Evolutionary conservation across 2,113 vertebrate genomes (phyloP), one percentile per base, ranked within the genome.

Genomic region (Syrrhaptes paradoxus): DNA sequence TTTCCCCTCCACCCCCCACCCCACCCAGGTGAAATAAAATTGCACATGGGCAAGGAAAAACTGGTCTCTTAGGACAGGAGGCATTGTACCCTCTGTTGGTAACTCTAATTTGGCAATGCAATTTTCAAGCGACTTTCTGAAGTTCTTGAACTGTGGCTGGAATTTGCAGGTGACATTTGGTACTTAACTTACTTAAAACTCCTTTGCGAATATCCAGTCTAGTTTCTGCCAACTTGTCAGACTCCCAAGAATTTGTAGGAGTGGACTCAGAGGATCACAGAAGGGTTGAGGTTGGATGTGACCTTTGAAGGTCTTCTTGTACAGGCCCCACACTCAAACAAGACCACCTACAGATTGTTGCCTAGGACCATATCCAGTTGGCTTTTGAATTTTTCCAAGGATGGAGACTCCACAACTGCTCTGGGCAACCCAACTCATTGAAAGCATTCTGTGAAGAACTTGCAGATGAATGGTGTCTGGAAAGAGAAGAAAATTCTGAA

Each of bases 61-160:
- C 2, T 45, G 1, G 0, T 52, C 20, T 49, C 8, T 26, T 46
- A 45, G 2, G 3, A 17, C 2, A 78, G 12, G 9, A 62, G 8
- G 5, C 55, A 38, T 54, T 78, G n/a, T 63, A 7, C 11, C 4
- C 17, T 62, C 3, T 67, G 3, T 18, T 62, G 21, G 15, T 46
- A 79, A 59, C 4, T 52, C 11, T 58, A 16, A 34, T 54, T 85
- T 71, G 7, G 4, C 9, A 22, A 18, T 17, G 6, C 13, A 29
- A 1, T 58, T 87, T 48, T 61, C 8, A 31, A 11, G 8, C 41
- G 11, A 52, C 80, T 55, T 28, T 46, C 34, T n/a, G 19, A 54
- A 75, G 6, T 49, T 85, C 51, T 32, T 55, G 13, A 85, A n/a
- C 3, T 19, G 8, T 45, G 28, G 4, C 12, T 68, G 22, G 10